A percentile compares a stretch with the other conserved stretches of the same genome.
These are phyloP conservation scores for Diploscapter pachys DNA, from an alignment of 1,140 invertebrate genomes.

Conservation along the genomic window DNA sequence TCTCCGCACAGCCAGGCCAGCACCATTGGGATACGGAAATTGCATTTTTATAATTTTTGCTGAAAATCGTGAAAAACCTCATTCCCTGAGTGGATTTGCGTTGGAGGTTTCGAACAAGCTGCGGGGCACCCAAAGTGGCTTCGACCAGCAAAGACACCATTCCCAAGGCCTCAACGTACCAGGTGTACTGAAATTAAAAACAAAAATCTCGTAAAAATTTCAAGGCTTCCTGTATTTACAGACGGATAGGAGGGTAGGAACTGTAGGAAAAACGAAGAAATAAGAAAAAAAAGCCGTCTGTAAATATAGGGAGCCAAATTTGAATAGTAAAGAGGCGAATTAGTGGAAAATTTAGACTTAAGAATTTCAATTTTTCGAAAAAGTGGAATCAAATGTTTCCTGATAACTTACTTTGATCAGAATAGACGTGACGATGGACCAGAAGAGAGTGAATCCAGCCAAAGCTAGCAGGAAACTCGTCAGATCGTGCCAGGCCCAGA, in stretches of 20 bases:
- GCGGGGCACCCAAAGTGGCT: conserved; percentile 88
- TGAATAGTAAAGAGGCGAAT: no score
- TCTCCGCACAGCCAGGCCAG: conserved; percentile 89
- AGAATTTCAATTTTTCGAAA: no score
- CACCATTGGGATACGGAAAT: conserved; percentile 76
- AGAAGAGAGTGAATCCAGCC: conserved; percentile 76
- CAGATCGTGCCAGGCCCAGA: conserved; percentile 99
- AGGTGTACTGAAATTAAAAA: conserved; percentile 55
- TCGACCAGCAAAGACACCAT: conserved; percentile 91
- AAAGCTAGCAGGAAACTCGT: conserved; percentile 91
- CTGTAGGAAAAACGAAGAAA: no score
- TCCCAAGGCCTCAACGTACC: conserved; percentile 83
- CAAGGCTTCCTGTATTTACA: neutral
- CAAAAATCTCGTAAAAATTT: conserved; percentile 25
- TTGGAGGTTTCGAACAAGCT: conserved; percentile 80
- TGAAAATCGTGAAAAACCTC: conserved; percentile 71
- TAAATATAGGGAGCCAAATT: no score
- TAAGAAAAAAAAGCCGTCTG: no score
- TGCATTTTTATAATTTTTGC: conserved; percentile 25
- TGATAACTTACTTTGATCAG: conserved; percentile 69
- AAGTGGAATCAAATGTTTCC: neutral
- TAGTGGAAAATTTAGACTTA: no score
- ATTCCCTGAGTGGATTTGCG: conserved; percentile 91
- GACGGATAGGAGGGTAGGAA: no score
- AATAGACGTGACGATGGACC: conserved; percentile 80